These are phyloP conservation scores for Pseudomyrmex cubaensis DNA, from an alignment of 1,140 invertebrate species.

Conservation along the genomic window DNA sequence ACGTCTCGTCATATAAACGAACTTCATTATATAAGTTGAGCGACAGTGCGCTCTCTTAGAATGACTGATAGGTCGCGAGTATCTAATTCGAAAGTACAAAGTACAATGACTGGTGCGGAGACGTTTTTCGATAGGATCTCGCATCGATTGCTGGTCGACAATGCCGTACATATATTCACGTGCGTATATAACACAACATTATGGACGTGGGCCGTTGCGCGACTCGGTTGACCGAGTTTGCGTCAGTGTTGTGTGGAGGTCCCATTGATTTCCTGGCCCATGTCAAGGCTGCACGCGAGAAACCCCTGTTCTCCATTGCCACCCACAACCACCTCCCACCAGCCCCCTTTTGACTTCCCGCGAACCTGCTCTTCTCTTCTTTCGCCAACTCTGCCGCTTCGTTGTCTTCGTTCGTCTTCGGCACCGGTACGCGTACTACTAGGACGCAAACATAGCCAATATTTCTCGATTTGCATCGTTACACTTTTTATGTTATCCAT, in stretches of 20 bases:
- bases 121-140: conserved; percentile 62
- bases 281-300: conserved; percentile 85
- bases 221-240: conserved; percentile 80
- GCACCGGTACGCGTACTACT: conserved; percentile 4
- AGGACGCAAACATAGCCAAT: conserved; percentile 30
- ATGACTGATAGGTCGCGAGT: neutral
- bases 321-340: conserved; percentile 69
- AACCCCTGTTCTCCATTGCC: conserved; percentile 71
- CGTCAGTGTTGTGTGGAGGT: conserved; percentile 80
- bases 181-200: conserved; percentile 67
- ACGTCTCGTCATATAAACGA: no score
- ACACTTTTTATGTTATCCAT: conserved; percentile 4
- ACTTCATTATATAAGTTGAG: conserved; percentile 4
- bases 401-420: conserved; percentile 33
- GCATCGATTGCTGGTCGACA: conserved; percentile 63
- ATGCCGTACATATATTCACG: conserved; percentile 50
- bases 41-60: conserved; percentile 2
- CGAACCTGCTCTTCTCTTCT: conserved; percentile 33
- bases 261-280: conserved; percentile 84
- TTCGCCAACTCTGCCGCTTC: neutral
- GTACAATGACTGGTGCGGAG: conserved; percentile 33
- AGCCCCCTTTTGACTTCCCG: conserved; percentile 22
- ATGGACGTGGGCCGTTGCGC: conserved; percentile 72
- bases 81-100: conserved; percentile 10
- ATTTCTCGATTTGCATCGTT: conserved; percentile 18